These are phyloP conservation scores for Pentalonia nigronervosa DNA, from an alignment of 1,140 invertebrate species.

Conservation along the genomic window DNA sequence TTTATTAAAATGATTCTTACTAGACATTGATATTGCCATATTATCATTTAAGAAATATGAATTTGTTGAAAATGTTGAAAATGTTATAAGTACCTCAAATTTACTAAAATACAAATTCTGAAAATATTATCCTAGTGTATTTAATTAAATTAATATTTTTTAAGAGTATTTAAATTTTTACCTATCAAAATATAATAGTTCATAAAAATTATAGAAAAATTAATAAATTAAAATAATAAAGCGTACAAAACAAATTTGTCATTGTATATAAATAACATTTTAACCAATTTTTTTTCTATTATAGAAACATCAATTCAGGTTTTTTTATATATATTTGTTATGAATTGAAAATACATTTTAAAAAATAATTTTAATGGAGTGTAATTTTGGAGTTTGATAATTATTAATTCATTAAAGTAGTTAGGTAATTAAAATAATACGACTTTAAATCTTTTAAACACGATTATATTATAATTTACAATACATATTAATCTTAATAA, in stretches of 20 bases:
- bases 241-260: not conserved
- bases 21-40: not conserved
- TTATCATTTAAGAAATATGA: not conserved
- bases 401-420: not conserved
- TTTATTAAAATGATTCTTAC: not conserved
- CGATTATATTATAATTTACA: not conserved
- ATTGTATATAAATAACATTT: not conserved
- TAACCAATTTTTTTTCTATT: not conserved
- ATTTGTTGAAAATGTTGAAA: not conserved
- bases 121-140: not conserved
- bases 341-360: not conserved
- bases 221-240: not conserved
- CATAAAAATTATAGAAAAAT: not conserved
- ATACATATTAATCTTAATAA: not conserved
- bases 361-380: not conserved
- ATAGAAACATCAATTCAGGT: not conserved
- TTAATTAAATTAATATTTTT: not conserved
- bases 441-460: not conserved
- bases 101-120: not conserved
- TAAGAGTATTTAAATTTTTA: not conserved
- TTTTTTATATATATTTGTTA: not conserved
- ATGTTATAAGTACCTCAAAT: not conserved
- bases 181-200: not conserved
- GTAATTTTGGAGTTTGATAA: not conserved
- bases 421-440: not conserved